Base-by-base conservation (phyloP, 2,113 vertebrate species). In the Oryzias celebensis region DNA sequence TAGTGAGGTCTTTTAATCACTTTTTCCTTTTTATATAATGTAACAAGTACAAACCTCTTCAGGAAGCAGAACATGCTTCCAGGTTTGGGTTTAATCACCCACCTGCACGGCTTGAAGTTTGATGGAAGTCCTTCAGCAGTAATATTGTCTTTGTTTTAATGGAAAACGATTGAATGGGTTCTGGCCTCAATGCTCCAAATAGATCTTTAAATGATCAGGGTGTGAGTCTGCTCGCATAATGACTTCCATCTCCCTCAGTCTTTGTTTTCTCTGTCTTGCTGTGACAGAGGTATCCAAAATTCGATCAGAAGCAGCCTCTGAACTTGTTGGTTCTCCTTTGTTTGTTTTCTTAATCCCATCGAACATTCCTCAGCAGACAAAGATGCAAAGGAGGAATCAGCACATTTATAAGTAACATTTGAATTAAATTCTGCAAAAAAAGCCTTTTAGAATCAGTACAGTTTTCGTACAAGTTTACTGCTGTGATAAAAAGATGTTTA, bases 201-300 rank as follows among this genome's bases (percentile, higher is more conserved):
- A 85, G 67, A 85, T 64, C 52, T 36, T 72, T 45, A 70, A 70
- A 75, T 75, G n/a, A 82, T 72, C 58, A 22, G 66, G 59, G 75
- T 65, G 63, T 71, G 57, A 77, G 66, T 52, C 65, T 62, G 71
- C 52, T 49, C 22, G 44, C 52, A 23, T 57, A 62, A 82, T 85
- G 66, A 61, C 52, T 14, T 67, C 67, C 46, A 52, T 62, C 65
- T 73, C 65, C 50, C 23, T 44, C 24, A 62, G 50, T 52, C 20
- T 57, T 69, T 56, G 57, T 74, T 70, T 53, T 18, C 49, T 26
- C 14, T 48, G 51, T 42, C 56, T 56, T 28, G 36, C 50, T 68
- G 52, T n/a, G 20, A 64, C 24, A 45, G 64, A 36, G 2, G 10
- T 36, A 36, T 36, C 31, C 7, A 8, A 28, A 36, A 36, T 36